Evolutionary conservation across 2,113 vertebrate species (phyloP).

Genomic region (Anser brachyrhynchus): DNA sequence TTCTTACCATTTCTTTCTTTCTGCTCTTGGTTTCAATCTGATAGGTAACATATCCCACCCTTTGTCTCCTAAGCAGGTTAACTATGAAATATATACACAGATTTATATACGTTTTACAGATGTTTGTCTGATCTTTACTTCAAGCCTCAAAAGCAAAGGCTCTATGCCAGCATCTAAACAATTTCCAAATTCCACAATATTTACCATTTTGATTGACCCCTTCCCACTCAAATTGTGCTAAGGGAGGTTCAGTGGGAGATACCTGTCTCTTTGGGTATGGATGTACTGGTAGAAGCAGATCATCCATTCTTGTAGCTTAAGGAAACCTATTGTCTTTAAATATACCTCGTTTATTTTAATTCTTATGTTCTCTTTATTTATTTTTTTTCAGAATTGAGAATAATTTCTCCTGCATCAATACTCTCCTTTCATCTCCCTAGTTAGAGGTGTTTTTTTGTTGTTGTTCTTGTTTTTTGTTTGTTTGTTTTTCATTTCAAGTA

Average conservation of each 20-base stretch:
- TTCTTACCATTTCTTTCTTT: not conserved
- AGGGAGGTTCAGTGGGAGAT: not conserved
- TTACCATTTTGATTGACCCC: not conserved
- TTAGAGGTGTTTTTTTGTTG: not conserved
- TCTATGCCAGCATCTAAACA: not conserved
- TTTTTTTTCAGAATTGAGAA: not conserved
- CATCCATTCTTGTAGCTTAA: not conserved
- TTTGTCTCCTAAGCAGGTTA: not conserved
- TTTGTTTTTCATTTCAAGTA: not conserved
- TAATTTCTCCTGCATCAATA: not conserved
- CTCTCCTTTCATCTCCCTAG: not conserved
- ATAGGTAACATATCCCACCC: not conserved
- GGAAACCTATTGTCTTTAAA: not conserved
- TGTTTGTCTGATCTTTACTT: not conserved
- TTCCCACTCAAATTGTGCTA: not conserved
- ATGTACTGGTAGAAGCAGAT: not conserved
- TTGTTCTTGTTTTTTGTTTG: too few species aligned
- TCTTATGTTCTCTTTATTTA: not conserved
- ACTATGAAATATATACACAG: not conserved
- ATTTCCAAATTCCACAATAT: not conserved
- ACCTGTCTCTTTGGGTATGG: not conserved
- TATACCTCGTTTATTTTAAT: not conserved
- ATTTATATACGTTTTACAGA: not conserved
- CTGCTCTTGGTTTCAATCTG: not conserved
- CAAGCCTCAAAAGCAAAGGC: fast-evolving